These are phyloP conservation scores for Chromis chromis DNA, from an alignment of 2,797 vertebrate genomes.

Conservation along the genomic window DNA sequence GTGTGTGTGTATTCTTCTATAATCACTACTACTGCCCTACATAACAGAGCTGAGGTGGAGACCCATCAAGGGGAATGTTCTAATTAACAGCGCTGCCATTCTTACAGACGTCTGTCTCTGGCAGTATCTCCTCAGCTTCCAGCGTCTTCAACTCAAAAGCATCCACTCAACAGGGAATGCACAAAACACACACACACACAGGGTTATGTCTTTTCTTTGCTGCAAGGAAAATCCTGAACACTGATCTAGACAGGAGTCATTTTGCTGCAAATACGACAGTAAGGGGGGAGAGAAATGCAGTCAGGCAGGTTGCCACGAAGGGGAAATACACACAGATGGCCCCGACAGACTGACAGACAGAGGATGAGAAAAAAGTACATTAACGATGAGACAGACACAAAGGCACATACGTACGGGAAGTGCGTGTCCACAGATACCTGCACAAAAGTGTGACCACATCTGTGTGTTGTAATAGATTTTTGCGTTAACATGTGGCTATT, in stretches of 20 bases:
- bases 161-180: constrained; percentile 42
- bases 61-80: constrained; percentile 64
- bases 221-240: constrained; percentile 42
- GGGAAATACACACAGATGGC: constrained; percentile 70
- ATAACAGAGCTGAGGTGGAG: constrained; percentile 57
- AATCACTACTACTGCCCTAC: constrained; percentile 68
- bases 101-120: constrained; percentile 53
- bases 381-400: constrained; percentile 38
- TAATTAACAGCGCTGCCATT: constrained; percentile 67
- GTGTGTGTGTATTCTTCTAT: constrained; percentile 18
- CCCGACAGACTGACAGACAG: constrained; percentile 73
- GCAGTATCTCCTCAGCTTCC: constrained; percentile 50
- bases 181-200: constrained; percentile 21
- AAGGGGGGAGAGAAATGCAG: constrained; percentile 39
- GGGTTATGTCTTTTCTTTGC: constrained; percentile 38
- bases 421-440: constrained; percentile 36
- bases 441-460: constrained; percentile 13
- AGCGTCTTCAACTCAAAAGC: constrained; percentile 43
- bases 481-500: neutral
- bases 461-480: constrained; percentile 4
- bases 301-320: constrained; percentile 65
- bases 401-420: constrained; percentile 29
- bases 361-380: constrained; percentile 66
- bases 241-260: constrained; percentile 55
- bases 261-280: constrained; percentile 58